These are phyloP conservation scores for Halisarca cf. caerulea DNA, from an alignment of 37 sponge, comb jelly and placozoan species.

Conservation along the genomic window DNA sequence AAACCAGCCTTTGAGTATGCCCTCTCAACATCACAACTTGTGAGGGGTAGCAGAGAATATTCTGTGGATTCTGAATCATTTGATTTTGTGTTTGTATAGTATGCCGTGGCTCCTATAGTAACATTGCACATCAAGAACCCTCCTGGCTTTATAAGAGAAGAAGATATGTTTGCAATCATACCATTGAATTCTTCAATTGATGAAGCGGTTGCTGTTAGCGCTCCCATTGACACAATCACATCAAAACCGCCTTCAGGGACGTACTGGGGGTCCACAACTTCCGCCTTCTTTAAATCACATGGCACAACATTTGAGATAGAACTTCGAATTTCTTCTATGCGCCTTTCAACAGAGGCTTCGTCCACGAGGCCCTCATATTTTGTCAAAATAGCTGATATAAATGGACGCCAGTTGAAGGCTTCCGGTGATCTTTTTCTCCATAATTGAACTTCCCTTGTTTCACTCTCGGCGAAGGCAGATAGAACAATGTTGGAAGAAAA, in stretches of 20 bases:
- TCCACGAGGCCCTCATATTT: not conserved
- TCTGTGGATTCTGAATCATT: no score
- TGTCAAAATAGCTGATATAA: not conserved
- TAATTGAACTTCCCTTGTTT: not conserved
- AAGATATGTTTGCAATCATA: no score
- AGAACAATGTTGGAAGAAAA: not conserved
- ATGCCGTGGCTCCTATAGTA: no score
- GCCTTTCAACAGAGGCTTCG: not conserved
- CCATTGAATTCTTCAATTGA: no score
- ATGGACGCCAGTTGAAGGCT: not conserved
- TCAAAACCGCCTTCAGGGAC: not conserved
- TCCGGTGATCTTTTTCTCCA: slow-evolving; percentile 1
- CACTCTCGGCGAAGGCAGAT: not conserved
- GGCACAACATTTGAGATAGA: not conserved
- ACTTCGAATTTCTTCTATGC: not conserved
- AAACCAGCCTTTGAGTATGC: no score
- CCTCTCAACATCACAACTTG: no score
- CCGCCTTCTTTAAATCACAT: not conserved
- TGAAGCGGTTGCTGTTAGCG: no score
- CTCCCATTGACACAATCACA: not conserved
- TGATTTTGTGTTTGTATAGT: no score
- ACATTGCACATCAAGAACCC: no score
- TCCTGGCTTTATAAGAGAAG: no score
- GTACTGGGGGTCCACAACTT: not conserved
- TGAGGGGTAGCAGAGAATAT: no score